Base-by-base conservation (phyloP, 53 echinoderm and acorn worm species). In the Zoroaster sp. region DNA sequence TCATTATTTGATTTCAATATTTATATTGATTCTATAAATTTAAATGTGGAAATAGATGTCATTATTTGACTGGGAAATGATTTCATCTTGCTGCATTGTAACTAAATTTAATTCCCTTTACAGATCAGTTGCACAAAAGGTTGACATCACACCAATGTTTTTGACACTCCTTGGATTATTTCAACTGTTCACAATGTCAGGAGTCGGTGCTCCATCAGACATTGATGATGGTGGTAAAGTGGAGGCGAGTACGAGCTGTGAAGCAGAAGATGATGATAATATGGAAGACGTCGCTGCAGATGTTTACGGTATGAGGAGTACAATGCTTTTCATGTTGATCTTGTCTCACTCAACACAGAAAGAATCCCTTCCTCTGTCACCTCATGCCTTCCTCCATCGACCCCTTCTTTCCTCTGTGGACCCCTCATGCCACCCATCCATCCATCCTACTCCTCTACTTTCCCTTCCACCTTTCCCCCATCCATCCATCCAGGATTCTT, bases 231-330 rank as follows among this genome's bases (percentile, higher is more conserved):
- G 79, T 79, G 63, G 38, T 34, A 37, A 79, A 30, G 81, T 14
- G 67, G 34, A 67, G 68, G 40, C 15, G 31, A 41, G 34, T 66
- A 66, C 65, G 35, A 39, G 30, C 35, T 18, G 85, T 35, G 71
- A 35, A 8, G 3, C 70, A 45, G 7, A 46, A 21, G 66, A 43
- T 66, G 82, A 75, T 9, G 92, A 83, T n/a, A 80, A 88, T 5
- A 65, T 92, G 59, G 78, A 88, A 31, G 74, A 74, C 34, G 52
- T 85, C 39, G 92, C 92, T 20, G 89, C 80, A 0, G 92, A 88
- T 35, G 71, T 92, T 2, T 92, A 89, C 59, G 89, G 92, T 92
- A 80, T 39, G 54, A 17, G 9, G 8, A 35, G 73, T 4, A 18
- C 1, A 8, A 40, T 39, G 43, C 40, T 39, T 31, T n/a, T 30